phyloP scores from a whole-genome alignment of 2,797 vertebrate genomes.

The Mionectes olivaceus region DNA sequence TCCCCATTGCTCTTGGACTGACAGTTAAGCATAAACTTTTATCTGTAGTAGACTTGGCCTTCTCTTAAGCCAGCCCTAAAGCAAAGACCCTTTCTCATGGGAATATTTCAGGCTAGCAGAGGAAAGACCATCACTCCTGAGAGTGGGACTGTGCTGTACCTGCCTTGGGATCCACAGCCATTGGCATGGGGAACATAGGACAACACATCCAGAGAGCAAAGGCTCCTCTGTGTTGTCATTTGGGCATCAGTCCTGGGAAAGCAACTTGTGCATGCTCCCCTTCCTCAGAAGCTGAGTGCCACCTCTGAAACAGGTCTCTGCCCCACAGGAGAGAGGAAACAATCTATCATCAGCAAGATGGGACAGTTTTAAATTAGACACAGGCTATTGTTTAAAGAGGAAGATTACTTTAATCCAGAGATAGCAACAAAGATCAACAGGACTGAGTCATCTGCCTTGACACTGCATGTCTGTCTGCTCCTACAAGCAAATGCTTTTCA shows the following conservation, averaged over 20 bases:
- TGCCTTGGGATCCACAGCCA: conserved; percentile 53
- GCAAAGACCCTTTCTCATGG: not conserved
- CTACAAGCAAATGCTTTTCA: conserved; percentile 56
- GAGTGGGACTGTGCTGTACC: not conserved
- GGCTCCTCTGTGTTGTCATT: not conserved
- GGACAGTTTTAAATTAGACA: not conserved
- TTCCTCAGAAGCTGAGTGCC: not conserved
- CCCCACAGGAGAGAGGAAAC: not conserved
- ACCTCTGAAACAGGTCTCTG: not conserved
- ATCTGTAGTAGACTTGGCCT: not conserved
- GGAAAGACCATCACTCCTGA: not conserved
- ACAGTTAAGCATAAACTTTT: not conserved
- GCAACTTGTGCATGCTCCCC: not conserved
- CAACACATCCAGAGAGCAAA: not conserved
- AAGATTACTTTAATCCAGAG: not conserved
- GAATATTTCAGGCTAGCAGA: not conserved
- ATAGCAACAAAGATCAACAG: not conserved
- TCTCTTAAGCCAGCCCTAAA: not conserved
- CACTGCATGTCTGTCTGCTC: not conserved
- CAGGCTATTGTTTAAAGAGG: not conserved
- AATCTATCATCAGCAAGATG: not conserved
- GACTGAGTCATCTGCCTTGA: not conserved
- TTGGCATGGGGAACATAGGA: not conserved
- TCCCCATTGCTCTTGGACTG: not conserved
- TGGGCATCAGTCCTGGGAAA: not conserved